Base-by-base conservation (phyloP, 2,888 invertebrate genomes). In the Thysanoteuthis rhombus region DNA sequence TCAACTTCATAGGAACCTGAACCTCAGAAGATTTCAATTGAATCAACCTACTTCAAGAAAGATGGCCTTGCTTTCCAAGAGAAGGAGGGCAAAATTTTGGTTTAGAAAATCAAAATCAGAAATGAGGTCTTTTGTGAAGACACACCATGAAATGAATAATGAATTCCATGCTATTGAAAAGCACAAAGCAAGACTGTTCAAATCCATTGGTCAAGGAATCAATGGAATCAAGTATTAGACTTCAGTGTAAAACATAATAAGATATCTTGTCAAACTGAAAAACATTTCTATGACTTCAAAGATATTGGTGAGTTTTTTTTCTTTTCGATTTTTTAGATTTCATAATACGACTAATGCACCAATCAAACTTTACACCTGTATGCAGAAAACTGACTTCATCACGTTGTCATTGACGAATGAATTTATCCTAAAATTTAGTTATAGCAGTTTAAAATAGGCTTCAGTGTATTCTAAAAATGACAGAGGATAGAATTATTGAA, bases 131-230 rank as follows among this genome's bases (percentile, higher is more conserved):
- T n/a, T n/a, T 36, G n/a, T 75, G 75, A 75, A 75, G 75, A 75
- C n/a, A n/a, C 75, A 75, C 12, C 75, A 75, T n/a, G 36, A 75
- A 75, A 19, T 75, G 12, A 75, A 75, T 4, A 75, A n/a, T 75
- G 75, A 75, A 75, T 75, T 75, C 75, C 75, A 75, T 75, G 75
- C 75, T n/a, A n/a, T 75, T n/a, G n/a, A n/a, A n/a, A 75, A 75
- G 19, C n/a, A 75, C n/a, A 75, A 75, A 36, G 75, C 75, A 75
- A n/a, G n/a, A 10, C 5, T 75, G 12, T 75, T 75, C 25, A 75
- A 75, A 75, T 75, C 75, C 12, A 75, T 36, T 32, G n/a, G n/a
- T 75, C n/a, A n/a, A 75, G 16, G 36, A 75, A 52, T 25, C 25
- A 25, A 52, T 52, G 52, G 52, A 75, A 75, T 75, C n/a, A 19